Evolutionary conservation across 30 jellyfish, hydroid and myxozoan genomes (phyloP), one percentile per base, ranked within the genome.

Genomic region (Cassiopea xamachana): DNA sequence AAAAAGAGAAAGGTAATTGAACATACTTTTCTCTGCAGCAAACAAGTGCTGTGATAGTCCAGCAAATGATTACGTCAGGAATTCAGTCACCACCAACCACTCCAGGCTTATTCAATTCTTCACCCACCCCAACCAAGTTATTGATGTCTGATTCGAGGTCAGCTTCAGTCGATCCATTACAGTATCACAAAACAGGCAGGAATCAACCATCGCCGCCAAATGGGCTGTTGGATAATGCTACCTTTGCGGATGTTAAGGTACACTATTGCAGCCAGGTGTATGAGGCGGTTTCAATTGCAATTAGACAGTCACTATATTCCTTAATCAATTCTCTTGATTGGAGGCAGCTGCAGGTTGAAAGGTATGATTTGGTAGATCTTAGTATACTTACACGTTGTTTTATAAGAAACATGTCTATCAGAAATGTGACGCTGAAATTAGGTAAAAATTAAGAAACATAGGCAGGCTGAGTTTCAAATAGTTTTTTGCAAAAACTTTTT

Each of bases 231-330:
- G 97, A 89, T 78, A 92, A 89, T 49, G 97, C 92, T 50, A 75
- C 77, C 15, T 39, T 70, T 8, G 83, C 92, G 4, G 97, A 89
- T 47, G 89, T 89, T 50, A 79, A 89, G 64, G 92, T 80, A 45
- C 77, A 80, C 43, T 89, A 89, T 75, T 89, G 97, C 89, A 89
- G 97, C 55, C 97, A 89, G 49, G 97, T 89, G 16, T 89, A 89
- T 67, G 92, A 73, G 13, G 97, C 97, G 0, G 92, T 89, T 43
- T 64, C 76, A n/a, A 47, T 87, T 87, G 89, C 94, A 17, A 60
- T 87, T 46, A 39, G 62, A 17, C 84, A 77, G 16, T 87, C 94
- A 45, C 48, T 87, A 58, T 8, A 61, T 17, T 84, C 85, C 39
- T 79, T 87, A 67, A 61, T 7, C 48, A 15, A 69, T 18, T 74